A percentile compares a stretch with the other conserved stretches of the same genome.
phyloP scores from a whole-genome alignment of 2,113 vertebrate species.

The Nycticorax nycticorax region DNA sequence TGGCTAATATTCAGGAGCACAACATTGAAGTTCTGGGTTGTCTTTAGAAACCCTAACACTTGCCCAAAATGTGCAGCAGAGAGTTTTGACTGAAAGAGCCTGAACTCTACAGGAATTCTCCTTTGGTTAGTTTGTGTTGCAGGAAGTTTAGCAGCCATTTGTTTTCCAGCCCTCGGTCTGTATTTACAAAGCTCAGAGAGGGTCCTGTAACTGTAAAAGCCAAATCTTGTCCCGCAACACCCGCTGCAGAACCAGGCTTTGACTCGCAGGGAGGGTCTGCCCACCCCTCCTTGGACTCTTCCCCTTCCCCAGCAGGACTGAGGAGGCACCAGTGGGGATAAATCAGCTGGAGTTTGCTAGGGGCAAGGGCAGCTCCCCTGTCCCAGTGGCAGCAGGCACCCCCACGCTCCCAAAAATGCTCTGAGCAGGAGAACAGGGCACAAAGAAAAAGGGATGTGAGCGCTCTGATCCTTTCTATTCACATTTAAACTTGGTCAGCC shows the following conservation, averaged over 20 bases:
- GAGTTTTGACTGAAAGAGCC: neutral
- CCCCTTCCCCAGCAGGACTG: accelerated
- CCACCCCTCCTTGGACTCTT: neutral
- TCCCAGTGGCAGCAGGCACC: neutral
- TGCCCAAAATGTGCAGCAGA: neutral
- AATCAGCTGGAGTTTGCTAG: neutral
- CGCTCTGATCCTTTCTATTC: neutral
- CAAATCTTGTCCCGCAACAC: neutral
- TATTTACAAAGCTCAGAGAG: neutral
- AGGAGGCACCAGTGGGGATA: neutral
- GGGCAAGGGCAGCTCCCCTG: neutral
- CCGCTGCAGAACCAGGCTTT: neutral
- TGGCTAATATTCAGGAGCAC: neutral
- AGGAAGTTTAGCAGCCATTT: neutral
- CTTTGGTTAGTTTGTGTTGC: neutral
- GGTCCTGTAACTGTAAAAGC: neutral
- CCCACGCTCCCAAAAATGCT: neutral
- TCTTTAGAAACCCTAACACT: neutral
- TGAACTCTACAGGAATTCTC: neutral
- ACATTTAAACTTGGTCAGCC: neutral
- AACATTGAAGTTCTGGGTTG: neutral
- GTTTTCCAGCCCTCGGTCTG: neutral
- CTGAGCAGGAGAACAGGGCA: neutral
- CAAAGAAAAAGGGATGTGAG: neutral
- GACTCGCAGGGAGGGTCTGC: neutral